phyloP scores from a whole-genome alignment of 2,888 invertebrate species.

The Neria commutata region DNA sequence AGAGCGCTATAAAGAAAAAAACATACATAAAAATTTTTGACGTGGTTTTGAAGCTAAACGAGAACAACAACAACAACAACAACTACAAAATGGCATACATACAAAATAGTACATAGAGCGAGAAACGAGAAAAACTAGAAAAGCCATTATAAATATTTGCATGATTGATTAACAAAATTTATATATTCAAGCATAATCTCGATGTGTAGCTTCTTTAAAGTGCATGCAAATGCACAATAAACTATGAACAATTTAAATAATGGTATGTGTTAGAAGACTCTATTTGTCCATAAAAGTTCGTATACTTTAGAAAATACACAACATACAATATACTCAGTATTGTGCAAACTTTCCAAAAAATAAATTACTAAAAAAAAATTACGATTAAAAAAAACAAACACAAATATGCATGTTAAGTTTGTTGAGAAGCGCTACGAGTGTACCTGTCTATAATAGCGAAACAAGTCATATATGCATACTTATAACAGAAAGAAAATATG shows the following conservation, averaged over 20 bases:
- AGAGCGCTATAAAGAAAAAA: slow-evolving; percentile 18
- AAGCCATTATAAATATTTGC: background rate
- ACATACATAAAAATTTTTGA: slow-evolving; percentile 12
- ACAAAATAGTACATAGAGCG: slow-evolving; percentile 1
- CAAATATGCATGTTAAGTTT: slow-evolving; percentile 4
- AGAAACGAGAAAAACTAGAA: background rate
- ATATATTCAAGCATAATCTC: slow-evolving; percentile 19
- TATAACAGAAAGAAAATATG: background rate
- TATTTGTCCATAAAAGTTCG: background rate
- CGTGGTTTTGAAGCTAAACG: slow-evolving; percentile 7
- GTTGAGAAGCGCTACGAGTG: slow-evolving; percentile 29
- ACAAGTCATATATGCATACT: background rate
- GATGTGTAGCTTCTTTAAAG: slow-evolving; percentile 27
- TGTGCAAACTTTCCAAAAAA: slow-evolving; percentile 13
- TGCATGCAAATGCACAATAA: background rate
- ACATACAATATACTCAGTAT: slow-evolving; percentile 5
- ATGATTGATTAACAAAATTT: background rate
- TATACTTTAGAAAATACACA: background rate
- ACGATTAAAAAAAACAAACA: background rate
- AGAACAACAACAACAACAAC: background rate
- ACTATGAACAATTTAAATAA: background rate
- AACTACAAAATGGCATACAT: background rate
- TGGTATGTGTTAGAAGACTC: too few relatives aligned
- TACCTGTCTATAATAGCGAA: slow-evolving; percentile 29
- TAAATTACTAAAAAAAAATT: background rate